Conservation (phyloP, 1,140 invertebrate genomes). For the Orussus abietinus region DNA sequence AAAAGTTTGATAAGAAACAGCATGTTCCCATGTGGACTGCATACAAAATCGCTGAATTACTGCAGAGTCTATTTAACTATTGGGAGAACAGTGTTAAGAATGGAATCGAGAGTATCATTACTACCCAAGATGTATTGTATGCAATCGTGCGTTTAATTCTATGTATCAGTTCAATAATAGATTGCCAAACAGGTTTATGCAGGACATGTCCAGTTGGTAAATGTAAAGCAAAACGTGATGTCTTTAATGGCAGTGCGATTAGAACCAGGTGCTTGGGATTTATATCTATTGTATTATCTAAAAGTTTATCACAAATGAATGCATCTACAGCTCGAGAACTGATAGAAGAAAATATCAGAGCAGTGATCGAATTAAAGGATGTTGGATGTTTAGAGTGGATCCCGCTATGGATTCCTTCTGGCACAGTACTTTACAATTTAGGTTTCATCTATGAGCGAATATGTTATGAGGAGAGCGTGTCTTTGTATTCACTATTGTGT, state of each 20-base stretch:
- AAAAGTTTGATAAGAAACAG: constrained; percentile 14
- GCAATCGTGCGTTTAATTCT: neutral
- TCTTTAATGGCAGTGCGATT: constrained; percentile 18
- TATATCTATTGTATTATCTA: constrained; percentile 17
- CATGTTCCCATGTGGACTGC: constrained; percentile 13
- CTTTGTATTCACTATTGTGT: constrained; percentile 24
- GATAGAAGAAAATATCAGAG: constrained; percentile 17
- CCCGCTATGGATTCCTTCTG: constrained; percentile 22
- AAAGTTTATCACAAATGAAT: constrained; percentile 14
- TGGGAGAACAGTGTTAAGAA: constrained; percentile 22
- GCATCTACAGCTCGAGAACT: constrained; percentile 12
- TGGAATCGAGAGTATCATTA: constrained; percentile 10
- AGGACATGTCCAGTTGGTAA: constrained; percentile 13
- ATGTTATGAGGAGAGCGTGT: constrained; percentile 22
- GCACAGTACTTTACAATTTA: constrained; percentile 28
- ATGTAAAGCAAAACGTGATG: constrained; percentile 23
- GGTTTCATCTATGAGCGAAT: constrained; percentile 16
- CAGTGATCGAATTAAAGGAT: constrained; percentile 19
- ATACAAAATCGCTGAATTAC: constrained; percentile 11
- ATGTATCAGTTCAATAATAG: constrained; percentile 11
- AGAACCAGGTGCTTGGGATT: constrained; percentile 17
- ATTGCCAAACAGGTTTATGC: constrained; percentile 14
- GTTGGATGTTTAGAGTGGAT: constrained; percentile 23
- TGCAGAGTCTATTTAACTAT: constrained; percentile 21
- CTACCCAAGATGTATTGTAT: constrained; percentile 12